Evolutionary conservation across 2,113 vertebrate genomes (phyloP).

Genomic region (Malurus elegans): DNA sequence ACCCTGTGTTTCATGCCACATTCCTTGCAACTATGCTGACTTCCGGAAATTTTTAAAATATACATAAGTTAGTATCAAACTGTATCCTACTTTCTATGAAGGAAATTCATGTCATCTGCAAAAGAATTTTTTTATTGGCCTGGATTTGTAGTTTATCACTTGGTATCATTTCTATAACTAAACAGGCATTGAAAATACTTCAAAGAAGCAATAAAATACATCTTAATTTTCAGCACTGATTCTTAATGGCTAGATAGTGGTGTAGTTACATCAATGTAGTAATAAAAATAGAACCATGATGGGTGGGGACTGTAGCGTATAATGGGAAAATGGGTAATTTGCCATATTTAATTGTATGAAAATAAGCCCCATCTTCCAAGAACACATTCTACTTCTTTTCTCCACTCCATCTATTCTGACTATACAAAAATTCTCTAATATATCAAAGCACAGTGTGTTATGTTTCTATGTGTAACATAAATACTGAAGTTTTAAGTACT

Average conservation of each 20-base stretch:
- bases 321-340: not conserved
- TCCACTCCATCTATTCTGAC: not conserved
- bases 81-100: not conserved
- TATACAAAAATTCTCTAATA: not conserved
- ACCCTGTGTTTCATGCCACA: not conserved
- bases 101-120: not conserved
- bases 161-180: not conserved
- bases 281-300: not conserved
- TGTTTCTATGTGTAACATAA: not conserved
- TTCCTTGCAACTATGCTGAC: slow-evolving; percentile 9
- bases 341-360: not conserved
- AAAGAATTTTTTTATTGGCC: not conserved
- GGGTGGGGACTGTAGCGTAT: not conserved
- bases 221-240: not conserved
- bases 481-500: not conserved
- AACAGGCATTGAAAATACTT: not conserved
- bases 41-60: not conserved
- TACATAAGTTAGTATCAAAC: not conserved
- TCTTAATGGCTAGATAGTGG: not conserved
- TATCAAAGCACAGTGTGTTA: not conserved
- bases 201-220: not conserved
- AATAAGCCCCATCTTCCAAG: not conserved
- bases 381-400: not conserved
- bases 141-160: not conserved
- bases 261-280: not conserved